A percentile compares a stretch with the other conserved stretches of the same genome.
Conservation (phyloP, 2,113 vertebrate species). For the Heloderma charlesbogerti region DNA sequence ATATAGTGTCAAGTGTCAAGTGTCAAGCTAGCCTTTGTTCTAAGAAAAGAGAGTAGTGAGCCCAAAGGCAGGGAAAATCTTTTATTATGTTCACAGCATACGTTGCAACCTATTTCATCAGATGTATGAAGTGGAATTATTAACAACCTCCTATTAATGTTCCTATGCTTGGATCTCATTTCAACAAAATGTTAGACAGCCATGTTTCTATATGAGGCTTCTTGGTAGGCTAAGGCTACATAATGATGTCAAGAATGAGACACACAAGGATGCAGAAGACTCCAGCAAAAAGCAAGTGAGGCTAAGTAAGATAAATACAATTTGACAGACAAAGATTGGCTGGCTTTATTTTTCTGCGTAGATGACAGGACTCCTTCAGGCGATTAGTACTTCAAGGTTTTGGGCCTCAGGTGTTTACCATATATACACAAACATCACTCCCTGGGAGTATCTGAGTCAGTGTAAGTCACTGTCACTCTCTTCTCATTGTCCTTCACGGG, state of each 20-base stretch:
- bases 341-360: conserved; percentile 12
- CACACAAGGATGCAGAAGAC: background rate
- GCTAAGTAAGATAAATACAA: conserved; percentile 51
- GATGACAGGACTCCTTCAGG: conserved; percentile 35
- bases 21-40: background rate
- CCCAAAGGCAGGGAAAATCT: background rate
- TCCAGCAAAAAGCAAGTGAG: conserved; percentile 48
- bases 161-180: background rate
- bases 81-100: background rate
- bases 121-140: background rate
- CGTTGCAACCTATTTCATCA: background rate
- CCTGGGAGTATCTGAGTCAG: conserved; percentile 36
- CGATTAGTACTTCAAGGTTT: conserved; percentile 20
- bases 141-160: background rate
- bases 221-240: background rate
- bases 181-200: background rate
- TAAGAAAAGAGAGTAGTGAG: background rate
- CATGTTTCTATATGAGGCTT: conserved; percentile 10
- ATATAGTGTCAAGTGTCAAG: background rate
- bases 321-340: conserved; percentile 51
- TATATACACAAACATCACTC: conserved; percentile 23
- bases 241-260: conserved; percentile 21
- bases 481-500: conserved; percentile 28
- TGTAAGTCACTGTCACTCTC: conserved; percentile 46
- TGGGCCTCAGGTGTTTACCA: conserved; percentile 44